These are phyloP conservation scores for Carapus acus DNA, from an alignment of 2,797 vertebrate species.

Conservation along the genomic window DNA sequence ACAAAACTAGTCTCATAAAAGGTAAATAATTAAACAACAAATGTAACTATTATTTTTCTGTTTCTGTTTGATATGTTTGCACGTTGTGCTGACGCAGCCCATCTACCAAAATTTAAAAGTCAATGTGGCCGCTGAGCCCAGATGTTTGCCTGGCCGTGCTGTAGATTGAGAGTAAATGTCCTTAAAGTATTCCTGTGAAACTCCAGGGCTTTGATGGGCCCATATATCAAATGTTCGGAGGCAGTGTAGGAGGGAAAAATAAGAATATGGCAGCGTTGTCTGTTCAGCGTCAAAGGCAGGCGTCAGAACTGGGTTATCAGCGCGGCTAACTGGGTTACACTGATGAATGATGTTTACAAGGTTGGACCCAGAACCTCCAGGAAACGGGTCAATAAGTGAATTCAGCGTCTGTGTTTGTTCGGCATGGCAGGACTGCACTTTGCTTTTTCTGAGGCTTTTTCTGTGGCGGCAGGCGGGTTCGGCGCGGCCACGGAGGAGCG, in stretches of 20 bases:
- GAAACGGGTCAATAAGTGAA: constrained; percentile 37
- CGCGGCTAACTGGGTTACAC: constrained; percentile 24
- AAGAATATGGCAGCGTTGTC: constrained; percentile 11
- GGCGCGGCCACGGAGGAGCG: constrained; percentile 74
- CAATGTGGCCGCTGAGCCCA: too few species aligned
- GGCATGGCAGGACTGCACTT: constrained; percentile 13
- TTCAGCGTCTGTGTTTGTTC: not conserved
- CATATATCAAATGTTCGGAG: not conserved
- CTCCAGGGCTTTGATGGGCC: not conserved
- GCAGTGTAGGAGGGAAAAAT: not conserved
- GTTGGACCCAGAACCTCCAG: constrained; percentile 30
- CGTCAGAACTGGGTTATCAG: constrained; percentile 20
- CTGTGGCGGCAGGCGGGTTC: constrained; percentile 54
- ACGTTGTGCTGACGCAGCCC: too few species aligned
- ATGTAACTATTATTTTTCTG: too few species aligned
- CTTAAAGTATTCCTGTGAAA: too few species aligned
- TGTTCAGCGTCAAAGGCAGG: constrained; percentile 18
- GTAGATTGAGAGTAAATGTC: too few species aligned
- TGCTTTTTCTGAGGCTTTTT: constrained; percentile 19
- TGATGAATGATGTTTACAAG: constrained; percentile 17
- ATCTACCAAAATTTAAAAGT: too few species aligned
- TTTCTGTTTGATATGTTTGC: too few species aligned
- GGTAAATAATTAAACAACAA: too few species aligned
- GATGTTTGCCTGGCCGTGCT: too few species aligned
- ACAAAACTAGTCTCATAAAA: too few species aligned